Base-by-base conservation (phyloP, 2,888 invertebrate genomes). In the Eupeodes luniger region DNA sequence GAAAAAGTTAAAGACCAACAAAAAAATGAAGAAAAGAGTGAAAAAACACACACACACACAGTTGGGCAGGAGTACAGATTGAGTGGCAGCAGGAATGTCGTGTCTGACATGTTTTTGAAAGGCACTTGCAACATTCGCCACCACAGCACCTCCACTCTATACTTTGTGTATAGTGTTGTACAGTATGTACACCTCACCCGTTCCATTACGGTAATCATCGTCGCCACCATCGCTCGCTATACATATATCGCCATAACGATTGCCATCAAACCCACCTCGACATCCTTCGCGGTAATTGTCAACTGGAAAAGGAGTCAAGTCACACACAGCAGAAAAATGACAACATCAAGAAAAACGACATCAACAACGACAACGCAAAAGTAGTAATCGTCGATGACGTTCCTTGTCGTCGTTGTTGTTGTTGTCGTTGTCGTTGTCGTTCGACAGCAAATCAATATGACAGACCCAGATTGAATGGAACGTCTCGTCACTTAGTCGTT, bases 61-160 rank as follows among this genome's bases (percentile, higher is more conserved):
- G 12, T 49, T 51, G 36, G 64, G 76, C 81, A 81, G 77, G 51
- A 40, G 76, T 74, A 82, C 64, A 82, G 88, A 85, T 85, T 88
- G 88, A 88, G 88, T 88, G 88, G 88, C 88, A 88, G 84, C 85
- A 84, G 88, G 88, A 88, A 88, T 88, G 88, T 88, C 88, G 88
- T 88, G 88, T 78, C 88, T 85, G 88, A 88, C 85, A 88, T 88
- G 88, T 88, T 88, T 88, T 88, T 88, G 88, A 88, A 88, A 88
- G 88, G 88, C 88, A 88, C 81, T 88, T 88, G 88, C 88, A 88
- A 81, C 81, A 84, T 40, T 67, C 64, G 47, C 74, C 72, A 57
- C 57, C n/a, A 59, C 51, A 81, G 51, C 82, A 77, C 61, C 59
- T 27, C 27, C 69, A 66, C 19, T 40, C 72, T 55, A 12, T 5